Base-by-base conservation (phyloP, 2,113 vertebrate species). In the Pedetes capensis region DNA sequence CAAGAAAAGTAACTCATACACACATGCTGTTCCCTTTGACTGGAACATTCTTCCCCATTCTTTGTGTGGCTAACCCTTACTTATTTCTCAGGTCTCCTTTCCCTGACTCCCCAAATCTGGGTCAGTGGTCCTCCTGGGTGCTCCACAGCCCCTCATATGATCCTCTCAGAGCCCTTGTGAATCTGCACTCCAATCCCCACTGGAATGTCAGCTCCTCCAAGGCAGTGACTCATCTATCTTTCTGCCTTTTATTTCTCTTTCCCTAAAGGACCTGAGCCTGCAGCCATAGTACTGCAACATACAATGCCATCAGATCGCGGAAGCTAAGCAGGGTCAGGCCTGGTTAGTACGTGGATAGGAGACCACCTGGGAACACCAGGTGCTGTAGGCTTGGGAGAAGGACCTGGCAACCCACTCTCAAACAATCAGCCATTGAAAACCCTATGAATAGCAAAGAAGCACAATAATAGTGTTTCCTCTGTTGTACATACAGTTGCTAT, bases 141-240 rank as follows among this genome's bases (percentile, higher is more conserved):
- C 80, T 92, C 66, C 49, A 57, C 17, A 34, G 59, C 3, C 39
- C 12, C 44, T 63, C 47, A 10, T 55, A 22, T 22, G 49, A 39
- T 55, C 79, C 44, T 92, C 39, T 69, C 53, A 29, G 16, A 57
- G 34, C 42, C 66, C 37, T 12, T 78, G 83, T 44, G 68, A 89
- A 59, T 72, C 49, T 23, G 55, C 17, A 85, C 27, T 71, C 64
- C 59, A 66, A 12, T 18, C 53, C 57, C 64, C 47, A 51, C 37
- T 29, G 47, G 64, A 83, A 81, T 51, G 72, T 34, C 79, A 89
- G 83, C 80, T 90, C 89, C 71, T 92, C 47, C 53, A 34, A 96
- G 88, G 91, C 64, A 80, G 64, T 94, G 95, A 97, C 95, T 94
- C 95, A 93, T 47, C 64, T 82, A 61, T 59, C 85, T 91, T 95